Percentiles rank a stretch among this genome's conserved stretches.
These are phyloP conservation scores for Metellina segmentata DNA, from an alignment of 2,888 invertebrate genomes.

Conservation along the genomic window DNA sequence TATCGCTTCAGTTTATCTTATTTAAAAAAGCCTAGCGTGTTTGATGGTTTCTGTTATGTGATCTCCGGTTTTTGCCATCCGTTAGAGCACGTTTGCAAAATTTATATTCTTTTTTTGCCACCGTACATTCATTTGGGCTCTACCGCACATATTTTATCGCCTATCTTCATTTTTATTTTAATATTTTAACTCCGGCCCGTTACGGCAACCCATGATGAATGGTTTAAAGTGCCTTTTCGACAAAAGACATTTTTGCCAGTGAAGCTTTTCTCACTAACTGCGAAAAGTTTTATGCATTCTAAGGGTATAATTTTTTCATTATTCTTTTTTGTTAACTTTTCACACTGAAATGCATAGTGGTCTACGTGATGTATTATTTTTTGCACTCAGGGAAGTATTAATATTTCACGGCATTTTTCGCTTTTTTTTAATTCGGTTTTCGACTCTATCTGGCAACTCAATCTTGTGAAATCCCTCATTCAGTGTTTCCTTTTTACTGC, in stretches of 20 bases:
- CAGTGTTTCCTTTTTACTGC: too few relatives aligned
- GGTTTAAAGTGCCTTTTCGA: slow-evolving; percentile 56
- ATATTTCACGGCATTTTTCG: slow-evolving; percentile 36
- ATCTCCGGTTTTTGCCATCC: slow-evolving; percentile 6
- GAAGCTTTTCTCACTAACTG: slow-evolving; percentile 50
- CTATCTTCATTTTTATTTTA: slow-evolving; percentile 47
- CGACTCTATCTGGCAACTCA: not conserved
- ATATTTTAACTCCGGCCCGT: slow-evolving; percentile 42
- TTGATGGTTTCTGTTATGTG: slow-evolving; percentile 41
- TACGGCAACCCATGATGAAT: slow-evolving; percentile 45
- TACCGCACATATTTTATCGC: slow-evolving; percentile 60
- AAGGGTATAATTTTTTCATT: slow-evolving; percentile 58
- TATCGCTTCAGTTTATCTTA: slow-evolving; percentile 23
- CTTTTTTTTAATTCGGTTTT: not conserved
- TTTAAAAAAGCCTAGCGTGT: slow-evolving; percentile 22
- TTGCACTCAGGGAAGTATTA: slow-evolving; percentile 57
- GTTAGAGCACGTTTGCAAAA: not conserved
- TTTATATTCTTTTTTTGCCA: slow-evolving; percentile 13
- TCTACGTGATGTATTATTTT: slow-evolving; percentile 58
- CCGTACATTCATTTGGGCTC: slow-evolving; percentile 33
- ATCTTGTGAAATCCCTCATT: not conserved
- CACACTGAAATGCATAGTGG: slow-evolving; percentile 10
- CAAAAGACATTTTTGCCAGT: slow-evolving; percentile 61
- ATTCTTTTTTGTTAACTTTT: slow-evolving; percentile 32
- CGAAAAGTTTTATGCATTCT: slow-evolving; percentile 59